These are phyloP conservation scores for Notodonta dromedarius DNA, from an alignment of 2,888 invertebrate genomes.

Conservation along the genomic window DNA sequence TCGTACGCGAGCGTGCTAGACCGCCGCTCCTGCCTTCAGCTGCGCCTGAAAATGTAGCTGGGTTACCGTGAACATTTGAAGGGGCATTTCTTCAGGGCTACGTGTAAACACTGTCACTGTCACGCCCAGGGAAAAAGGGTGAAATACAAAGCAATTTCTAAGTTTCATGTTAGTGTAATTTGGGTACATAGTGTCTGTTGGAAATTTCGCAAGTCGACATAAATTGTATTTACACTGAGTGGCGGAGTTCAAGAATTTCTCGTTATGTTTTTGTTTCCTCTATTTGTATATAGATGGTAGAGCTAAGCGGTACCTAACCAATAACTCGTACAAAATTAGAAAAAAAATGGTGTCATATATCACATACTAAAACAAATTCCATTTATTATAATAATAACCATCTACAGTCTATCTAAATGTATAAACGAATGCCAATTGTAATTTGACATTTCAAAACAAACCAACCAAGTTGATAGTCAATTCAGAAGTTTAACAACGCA, in stretches of 20 bases:
- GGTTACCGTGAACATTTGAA: slow-evolving; percentile 66
- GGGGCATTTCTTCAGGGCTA: slow-evolving; percentile 69
- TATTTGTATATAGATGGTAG: no score
- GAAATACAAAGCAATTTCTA: slow-evolving; percentile 65
- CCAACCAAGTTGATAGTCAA: slow-evolving; percentile 20
- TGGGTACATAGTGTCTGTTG: slow-evolving; percentile 34
- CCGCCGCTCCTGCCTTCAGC: slow-evolving; percentile 33
- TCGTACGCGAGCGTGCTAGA: not conserved
- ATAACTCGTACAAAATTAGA: no score
- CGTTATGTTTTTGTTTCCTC: no score
- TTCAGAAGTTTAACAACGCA: slow-evolving; percentile 26
- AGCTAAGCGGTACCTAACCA: no score
- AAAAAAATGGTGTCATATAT: no score
- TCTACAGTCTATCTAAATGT: no score
- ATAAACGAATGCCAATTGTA: no score
- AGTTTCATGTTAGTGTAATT: slow-evolving; percentile 56
- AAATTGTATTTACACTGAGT: not conserved
- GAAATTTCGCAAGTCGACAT: slow-evolving; percentile 6
- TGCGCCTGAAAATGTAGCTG: slow-evolving; percentile 46
- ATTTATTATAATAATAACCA: no score
- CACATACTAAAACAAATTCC: no score
- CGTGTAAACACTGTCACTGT: slow-evolving; percentile 71
- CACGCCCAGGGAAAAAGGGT: slow-evolving; percentile 63
- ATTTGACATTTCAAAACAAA: slow-evolving; percentile 12
- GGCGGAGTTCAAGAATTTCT: not conserved